Conservation (phyloP, 2,113 vertebrate species). For the Willisornis vidua region DNA sequence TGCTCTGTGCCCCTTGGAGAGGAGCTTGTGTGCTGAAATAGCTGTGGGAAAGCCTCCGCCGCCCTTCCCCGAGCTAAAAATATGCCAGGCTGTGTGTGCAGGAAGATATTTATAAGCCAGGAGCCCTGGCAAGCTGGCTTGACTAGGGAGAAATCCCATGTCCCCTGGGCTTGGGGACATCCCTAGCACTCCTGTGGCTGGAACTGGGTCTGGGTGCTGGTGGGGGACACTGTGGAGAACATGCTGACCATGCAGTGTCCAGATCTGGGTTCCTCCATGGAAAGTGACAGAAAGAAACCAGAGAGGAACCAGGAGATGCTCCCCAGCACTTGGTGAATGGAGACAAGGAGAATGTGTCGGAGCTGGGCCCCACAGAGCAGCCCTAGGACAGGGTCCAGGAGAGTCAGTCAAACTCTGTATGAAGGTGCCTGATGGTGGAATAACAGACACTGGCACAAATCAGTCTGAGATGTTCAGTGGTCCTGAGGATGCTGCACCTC, state of each 20-base stretch:
- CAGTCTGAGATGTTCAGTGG: not conserved
- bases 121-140: constrained; percentile 31
- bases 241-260: rapidly evolving
- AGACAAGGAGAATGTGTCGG: rapidly evolving
- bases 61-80: constrained; percentile 46
- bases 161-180: not conserved
- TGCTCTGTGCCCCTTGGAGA: not conserved
- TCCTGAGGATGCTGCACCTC: not conserved
- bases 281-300: not conserved
- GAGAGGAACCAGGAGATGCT: not conserved
- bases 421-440: not conserved
- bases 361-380: not conserved
- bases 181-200: not conserved
- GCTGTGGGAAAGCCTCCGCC: constrained; percentile 61
- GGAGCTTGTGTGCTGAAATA: constrained; percentile 25
- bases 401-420: not conserved
- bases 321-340: not conserved
- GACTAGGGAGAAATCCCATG: not conserved
- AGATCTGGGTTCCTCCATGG: not conserved
- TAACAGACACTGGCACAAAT: not conserved
- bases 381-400: not conserved
- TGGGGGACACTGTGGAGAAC: not conserved
- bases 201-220: not conserved
- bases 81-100: constrained; percentile 3
- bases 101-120: constrained; percentile 59